Base-by-base conservation (phyloP, 2,797 vertebrate species). In the Thamnophis elegans region DNA sequence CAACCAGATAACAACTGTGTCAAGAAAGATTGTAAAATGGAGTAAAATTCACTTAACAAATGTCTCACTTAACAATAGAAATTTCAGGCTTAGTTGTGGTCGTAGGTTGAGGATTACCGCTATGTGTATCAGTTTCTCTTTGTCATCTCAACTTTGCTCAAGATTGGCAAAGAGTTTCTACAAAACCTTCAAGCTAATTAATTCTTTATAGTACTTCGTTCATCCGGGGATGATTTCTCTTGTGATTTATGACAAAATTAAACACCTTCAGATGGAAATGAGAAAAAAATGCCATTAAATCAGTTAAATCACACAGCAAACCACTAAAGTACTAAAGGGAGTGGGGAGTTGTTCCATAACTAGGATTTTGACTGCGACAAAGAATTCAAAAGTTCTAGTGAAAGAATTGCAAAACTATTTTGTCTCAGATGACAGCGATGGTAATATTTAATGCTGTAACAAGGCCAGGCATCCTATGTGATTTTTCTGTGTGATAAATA, bases 111-210 rank as follows among this genome's bases (percentile, higher is more conserved):
- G 28, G 60, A 62, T 28, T 65, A 13, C 11, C 26, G n/a, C 60
- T 8, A 13, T 28, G 9, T n/a, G 60, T 82, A 82, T 82, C 36
- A 12, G 36, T 47, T 82, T 47, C 20, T 82, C 9, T 82, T 82
- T 82, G 3, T 82, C 36, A 47, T 82, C 36, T 47, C 36, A 47
- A 22, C 73, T 82, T 47, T 47, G 73, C 73, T 82, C 36, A 82
- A 82, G 36, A 82, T 82, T 82, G 73, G 47, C 36, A 22, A 25
- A 47, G 73, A 82, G 36, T 91, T 93, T 59, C 20, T 59, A 59
- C 58, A 59, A 91, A 92, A 68, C 91, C 65, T 82, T 92, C 65
- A 65, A 53, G 20, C 87, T 91, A 82, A 82, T 82, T 82, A 47
- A 82, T 82, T 82, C 73, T 82, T 82, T 47, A 47, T 12, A 82